phyloP scores from a whole-genome alignment of 92 coral and sea anemone species.

The Heliopora coerulea region DNA sequence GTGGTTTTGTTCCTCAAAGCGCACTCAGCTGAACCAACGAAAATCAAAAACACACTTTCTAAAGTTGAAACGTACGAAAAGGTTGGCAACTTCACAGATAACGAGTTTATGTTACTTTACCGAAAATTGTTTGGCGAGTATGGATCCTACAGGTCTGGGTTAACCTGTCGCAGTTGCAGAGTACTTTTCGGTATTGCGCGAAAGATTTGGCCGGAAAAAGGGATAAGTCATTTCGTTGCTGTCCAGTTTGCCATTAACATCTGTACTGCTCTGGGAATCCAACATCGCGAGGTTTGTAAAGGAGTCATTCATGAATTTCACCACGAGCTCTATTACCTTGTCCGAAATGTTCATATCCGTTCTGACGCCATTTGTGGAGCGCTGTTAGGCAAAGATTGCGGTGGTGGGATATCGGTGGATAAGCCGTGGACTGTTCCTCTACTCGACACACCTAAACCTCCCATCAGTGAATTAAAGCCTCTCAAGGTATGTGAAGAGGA shows the following conservation, averaged over 20 bases:
- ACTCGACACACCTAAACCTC: constrained; percentile 77
- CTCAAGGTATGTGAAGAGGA: constrained; percentile 60
- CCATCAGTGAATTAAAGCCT: constrained; percentile 61
- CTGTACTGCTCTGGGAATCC: constrained; percentile 27
- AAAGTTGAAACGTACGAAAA: neutral
- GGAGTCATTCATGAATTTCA: constrained; percentile 62
- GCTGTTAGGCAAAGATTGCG: constrained; percentile 68
- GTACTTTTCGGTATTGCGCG: neutral
- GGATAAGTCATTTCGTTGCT: neutral
- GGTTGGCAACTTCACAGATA: neutral
- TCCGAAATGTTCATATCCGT: constrained; percentile 60
- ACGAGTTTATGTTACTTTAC: neutral
- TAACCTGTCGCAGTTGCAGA: neutral
- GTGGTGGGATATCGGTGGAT: constrained; percentile 61
- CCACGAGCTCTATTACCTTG: constrained; percentile 70
- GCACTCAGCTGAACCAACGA: too few species aligned
- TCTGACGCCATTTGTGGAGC: constrained; percentile 71
- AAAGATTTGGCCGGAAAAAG: neutral
- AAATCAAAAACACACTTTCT: too few species aligned
- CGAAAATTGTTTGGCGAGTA: neutral
- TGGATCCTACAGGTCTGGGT: neutral
- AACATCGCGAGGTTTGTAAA: constrained; percentile 66
- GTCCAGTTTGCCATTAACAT: neutral
- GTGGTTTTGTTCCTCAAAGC: too few species aligned
- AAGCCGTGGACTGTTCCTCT: constrained; percentile 77